These are phyloP conservation scores for Mythimna vitellina DNA, from an alignment of 2,888 invertebrate species.

Conservation along the genomic window DNA sequence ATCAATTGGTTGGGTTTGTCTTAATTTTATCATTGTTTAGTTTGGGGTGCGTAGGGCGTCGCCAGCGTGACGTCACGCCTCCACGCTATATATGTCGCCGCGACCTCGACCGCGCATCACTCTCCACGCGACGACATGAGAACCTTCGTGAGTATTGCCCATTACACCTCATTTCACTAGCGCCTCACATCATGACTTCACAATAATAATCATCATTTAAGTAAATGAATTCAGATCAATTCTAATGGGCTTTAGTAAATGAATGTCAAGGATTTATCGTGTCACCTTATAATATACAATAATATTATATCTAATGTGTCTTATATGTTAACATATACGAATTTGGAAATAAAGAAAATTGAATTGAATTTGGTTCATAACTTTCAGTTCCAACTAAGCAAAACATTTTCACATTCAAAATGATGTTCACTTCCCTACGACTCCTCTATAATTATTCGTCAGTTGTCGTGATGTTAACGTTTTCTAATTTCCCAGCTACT, in stretches of 20 bases:
- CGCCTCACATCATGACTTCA: background rate
- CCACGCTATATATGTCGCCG: slow-evolving; percentile 64
- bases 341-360: background rate
- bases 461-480: background rate
- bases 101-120: slow-evolving; percentile 61
- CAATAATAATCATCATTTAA: background rate
- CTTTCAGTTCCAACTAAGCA: background rate
- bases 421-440: background rate
- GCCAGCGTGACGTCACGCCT: slow-evolving; percentile 55
- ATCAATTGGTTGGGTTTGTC: slow-evolving; percentile 3
- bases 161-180: slow-evolving; percentile 10
- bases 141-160: slow-evolving; percentile 72
- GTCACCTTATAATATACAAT: background rate
- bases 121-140: slow-evolving; percentile 70
- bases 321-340: background rate
- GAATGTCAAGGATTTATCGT: background rate
- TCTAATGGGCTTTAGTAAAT: background rate
- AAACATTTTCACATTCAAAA: too few relatives aligned
- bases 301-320: background rate
- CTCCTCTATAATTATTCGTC: background rate
- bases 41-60: slow-evolving; percentile 15
- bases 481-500: slow-evolving; percentile 55
- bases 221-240: background rate
- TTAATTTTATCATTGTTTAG: slow-evolving; percentile 13
- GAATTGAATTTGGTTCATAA: background rate